phyloP scores from a whole-genome alignment of 2,113 vertebrate genomes.

The Otis tarda region DNA sequence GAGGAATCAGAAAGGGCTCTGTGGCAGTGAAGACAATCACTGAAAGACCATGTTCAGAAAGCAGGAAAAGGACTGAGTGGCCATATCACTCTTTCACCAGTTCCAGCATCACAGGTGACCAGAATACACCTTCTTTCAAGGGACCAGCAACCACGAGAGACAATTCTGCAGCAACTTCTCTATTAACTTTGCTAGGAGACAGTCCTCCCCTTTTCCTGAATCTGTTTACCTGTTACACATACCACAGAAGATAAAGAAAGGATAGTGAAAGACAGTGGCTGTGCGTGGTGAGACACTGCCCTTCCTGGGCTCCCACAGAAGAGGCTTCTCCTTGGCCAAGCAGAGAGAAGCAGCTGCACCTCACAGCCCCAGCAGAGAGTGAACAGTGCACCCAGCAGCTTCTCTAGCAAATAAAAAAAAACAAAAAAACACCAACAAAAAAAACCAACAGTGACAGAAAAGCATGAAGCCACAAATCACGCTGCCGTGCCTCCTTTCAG shows the following conservation, averaged over 20 bases:
- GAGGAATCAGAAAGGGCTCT: background rate
- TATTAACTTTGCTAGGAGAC: background rate
- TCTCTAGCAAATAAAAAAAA: fast-evolving
- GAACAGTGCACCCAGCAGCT: background rate
- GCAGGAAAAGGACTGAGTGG: background rate
- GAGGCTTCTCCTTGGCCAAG: background rate
- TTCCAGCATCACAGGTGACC: background rate
- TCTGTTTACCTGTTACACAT: background rate
- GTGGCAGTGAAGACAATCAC: fast-evolving
- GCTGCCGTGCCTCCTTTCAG: fast-evolving
- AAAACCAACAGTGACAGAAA: background rate
- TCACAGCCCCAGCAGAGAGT: background rate
- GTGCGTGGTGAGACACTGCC: background rate
- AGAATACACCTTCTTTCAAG: background rate
- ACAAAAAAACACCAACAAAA: too few relatives aligned
- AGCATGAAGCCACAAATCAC: background rate
- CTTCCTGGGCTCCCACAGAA: background rate
- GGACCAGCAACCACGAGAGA: background rate
- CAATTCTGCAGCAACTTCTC: background rate
- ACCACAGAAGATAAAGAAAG: background rate
- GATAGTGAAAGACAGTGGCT: fast-evolving
- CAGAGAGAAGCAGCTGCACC: background rate
- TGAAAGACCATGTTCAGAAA: background rate
- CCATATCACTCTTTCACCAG: background rate
- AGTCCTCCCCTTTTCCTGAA: background rate